Evolutionary conservation across 2,888 invertebrate species (phyloP), one percentile per base, ranked within the genome.

Genomic region (Elmis aenea): DNA sequence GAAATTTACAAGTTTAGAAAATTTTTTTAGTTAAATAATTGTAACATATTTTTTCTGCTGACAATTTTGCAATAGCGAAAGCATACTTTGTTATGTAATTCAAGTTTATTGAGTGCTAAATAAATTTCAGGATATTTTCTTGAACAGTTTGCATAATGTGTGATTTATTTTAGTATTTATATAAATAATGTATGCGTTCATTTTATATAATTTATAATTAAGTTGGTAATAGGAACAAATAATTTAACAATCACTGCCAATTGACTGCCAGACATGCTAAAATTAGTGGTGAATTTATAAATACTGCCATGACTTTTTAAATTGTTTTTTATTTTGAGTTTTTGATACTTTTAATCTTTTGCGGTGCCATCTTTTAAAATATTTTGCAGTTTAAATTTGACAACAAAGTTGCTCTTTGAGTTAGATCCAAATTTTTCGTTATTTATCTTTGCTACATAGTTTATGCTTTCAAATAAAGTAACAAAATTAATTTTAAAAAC

Each of bases 211-310:
- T 35, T 43, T 48, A 38, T 47, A 42, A 43, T 46, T 36, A 39
- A 38, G 43, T 34, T 36, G 40, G 42, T 47, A 39, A 38, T 41
- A 43, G 29, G 30, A 42, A 42, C 29, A 38, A 42, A 38, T 33
- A 39, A 45, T 45, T 21, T 38, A 51, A 50, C 50, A 46, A 50
- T 50, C 53, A 53, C 53, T 53, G 53, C 53, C 53, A 53, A 48
- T 41, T 44, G 49, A 53, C 53, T 53, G 53, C 53, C 53, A 50
- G 48, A 45, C 42, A 36, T 30, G 12, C 30, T 39, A 39, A 42
- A 45, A 37, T 42, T 48, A 37, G 42, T 50, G 50, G 42, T 50
- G 43, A 47, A 51, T 50, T 51, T 46, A 45, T 45, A 39, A 42
- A n/a, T n/a, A 45, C 37, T 42, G 45, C 45, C 45, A 45, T 45